Evolutionary conservation across 2,113 vertebrate genomes (phyloP).

Genomic region (Chionomys nivalis): DNA sequence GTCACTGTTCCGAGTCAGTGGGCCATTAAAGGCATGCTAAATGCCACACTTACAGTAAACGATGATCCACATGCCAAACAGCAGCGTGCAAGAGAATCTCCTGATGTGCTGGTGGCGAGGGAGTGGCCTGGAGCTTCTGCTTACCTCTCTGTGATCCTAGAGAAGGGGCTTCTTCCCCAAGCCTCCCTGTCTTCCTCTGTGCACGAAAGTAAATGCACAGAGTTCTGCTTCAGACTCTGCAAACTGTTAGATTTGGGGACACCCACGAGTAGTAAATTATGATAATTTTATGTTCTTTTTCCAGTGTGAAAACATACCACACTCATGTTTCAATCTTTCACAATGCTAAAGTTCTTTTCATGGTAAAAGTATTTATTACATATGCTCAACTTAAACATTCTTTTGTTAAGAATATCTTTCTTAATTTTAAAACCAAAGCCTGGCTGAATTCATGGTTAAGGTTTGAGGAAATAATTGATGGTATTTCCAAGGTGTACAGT

Average conservation of each 20-base stretch:
- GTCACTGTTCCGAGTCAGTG: neutral
- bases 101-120: neutral
- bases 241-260: conserved; percentile 13
- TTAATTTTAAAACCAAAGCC: neutral
- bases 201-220: neutral
- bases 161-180: neutral
- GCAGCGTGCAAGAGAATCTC: neutral
- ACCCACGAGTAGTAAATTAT: neutral
- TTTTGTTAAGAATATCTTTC: neutral
- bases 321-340: neutral
- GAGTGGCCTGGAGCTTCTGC: neutral
- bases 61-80: neutral
- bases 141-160: neutral
- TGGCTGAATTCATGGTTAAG: neutral
- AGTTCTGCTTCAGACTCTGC: neutral
- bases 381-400: neutral
- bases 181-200: neutral
- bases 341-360: conserved; percentile 41
- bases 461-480: neutral
- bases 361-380: neutral
- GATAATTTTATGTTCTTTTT: neutral
- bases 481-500: neutral
- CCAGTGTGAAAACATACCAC: neutral
- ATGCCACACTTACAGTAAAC: neutral
- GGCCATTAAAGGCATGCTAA: neutral